Percentiles rank a stretch among this genome's conserved stretches.
Evolutionary conservation across 2,113 vertebrate species (phyloP).

Genomic region (Octodon degus): DNA sequence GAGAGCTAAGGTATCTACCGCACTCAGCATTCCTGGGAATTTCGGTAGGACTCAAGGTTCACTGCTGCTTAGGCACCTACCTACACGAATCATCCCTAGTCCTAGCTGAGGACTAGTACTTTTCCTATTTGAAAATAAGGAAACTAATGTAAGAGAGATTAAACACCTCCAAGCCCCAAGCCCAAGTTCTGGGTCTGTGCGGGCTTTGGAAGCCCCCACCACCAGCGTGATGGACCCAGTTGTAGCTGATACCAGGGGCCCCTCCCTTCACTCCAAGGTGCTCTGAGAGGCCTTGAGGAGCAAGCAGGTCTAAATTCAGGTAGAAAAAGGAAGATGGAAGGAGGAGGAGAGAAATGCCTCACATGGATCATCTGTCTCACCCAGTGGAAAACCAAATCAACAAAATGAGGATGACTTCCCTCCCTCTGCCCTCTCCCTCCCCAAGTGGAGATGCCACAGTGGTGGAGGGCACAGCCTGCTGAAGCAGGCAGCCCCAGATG

Average conservation of each 20-base stretch:
- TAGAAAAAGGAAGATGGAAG: background rate
- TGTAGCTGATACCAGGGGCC: background rate
- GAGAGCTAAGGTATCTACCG: background rate
- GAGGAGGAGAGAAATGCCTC: background rate
- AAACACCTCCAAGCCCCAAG: background rate
- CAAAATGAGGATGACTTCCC: background rate
- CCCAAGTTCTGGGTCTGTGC: background rate
- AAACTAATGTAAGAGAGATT: background rate
- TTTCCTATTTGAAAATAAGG: background rate
- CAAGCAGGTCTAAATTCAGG: background rate
- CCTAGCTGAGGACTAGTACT: background rate
- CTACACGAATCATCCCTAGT: background rate
- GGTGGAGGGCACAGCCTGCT: background rate
- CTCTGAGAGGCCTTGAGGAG: background rate
- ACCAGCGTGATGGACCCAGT: too few relatives aligned
- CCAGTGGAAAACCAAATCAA: background rate
- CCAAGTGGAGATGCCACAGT: fast-evolving
- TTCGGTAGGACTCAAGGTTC: background rate
- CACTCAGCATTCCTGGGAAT: background rate
- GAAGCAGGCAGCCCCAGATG: background rate
- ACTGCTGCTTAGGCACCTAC: background rate
- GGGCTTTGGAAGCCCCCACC: background rate
- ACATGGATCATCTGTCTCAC: background rate
- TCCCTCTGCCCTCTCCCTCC: background rate
- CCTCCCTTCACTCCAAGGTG: background rate